phyloP scores from a whole-genome alignment of 2,888 invertebrate genomes.

The Amorpha juglandis region DNA sequence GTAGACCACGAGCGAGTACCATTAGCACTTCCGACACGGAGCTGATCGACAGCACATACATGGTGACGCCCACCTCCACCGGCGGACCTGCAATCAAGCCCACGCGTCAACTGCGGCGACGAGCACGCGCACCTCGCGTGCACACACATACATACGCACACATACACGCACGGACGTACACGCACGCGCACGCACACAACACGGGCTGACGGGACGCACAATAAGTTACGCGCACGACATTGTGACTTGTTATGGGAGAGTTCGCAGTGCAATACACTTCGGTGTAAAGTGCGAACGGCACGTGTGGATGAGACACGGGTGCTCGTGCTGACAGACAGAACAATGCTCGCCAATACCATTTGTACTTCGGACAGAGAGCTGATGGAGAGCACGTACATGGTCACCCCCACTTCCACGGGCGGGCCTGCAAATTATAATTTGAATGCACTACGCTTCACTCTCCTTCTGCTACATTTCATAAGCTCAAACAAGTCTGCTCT shows the following conservation, averaged over 20 bases:
- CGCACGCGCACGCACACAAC: background rate
- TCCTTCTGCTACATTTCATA: background rate
- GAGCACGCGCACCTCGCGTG: conserved; percentile 35
- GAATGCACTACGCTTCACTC: conserved; percentile 12
- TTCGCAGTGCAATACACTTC: conserved; percentile 17
- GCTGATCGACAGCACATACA: conserved; percentile 99
- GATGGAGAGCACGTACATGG: conserved; percentile 94
- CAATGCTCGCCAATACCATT: conserved; percentile 79
- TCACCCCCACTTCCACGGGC: conserved; percentile 92
- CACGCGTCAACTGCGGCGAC: conserved; percentile 32
- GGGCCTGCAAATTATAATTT: conserved; percentile 82
- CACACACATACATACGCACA: conserved; percentile 29
- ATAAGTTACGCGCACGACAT: background rate
- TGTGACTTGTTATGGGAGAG: conserved; percentile 9
- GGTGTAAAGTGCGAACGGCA: conserved; percentile 28
- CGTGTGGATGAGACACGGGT: conserved; percentile 32
- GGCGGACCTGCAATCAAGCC: conserved; percentile 94
- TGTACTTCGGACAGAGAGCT: conserved; percentile 93
- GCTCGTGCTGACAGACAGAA: conserved; percentile 22
- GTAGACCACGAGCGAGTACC: conserved; percentile 89
- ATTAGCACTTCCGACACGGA: conserved; percentile 99
- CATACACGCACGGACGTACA: background rate
- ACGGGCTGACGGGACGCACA: background rate
- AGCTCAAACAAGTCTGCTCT: background rate
- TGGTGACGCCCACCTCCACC: conserved; percentile 98